Percentiles rank a stretch among this genome's conserved stretches.
Evolutionary conservation across 1,140 invertebrate genomes (phyloP).

Genomic region (Megalonaias nervosa): DNA sequence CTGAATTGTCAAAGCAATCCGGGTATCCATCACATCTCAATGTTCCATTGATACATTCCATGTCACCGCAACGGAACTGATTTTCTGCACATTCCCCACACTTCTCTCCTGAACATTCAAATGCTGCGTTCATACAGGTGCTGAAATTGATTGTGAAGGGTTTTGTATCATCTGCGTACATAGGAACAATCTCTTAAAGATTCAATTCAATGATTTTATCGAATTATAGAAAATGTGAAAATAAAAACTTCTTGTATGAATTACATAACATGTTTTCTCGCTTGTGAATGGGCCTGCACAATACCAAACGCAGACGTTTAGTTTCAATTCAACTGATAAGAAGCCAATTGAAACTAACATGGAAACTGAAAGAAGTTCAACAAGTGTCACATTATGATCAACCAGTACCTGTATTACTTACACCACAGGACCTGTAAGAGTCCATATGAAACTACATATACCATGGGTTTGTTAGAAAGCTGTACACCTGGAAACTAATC

Average conservation of each 20-base stretch:
- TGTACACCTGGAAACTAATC: too few species aligned
- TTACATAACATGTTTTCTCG: too few species aligned
- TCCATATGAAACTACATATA: too few species aligned
- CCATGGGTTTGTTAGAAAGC: too few species aligned
- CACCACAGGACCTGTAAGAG: too few species aligned
- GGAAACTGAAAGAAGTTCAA: too few species aligned
- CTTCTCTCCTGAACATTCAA: background rate
- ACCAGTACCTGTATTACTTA: too few species aligned
- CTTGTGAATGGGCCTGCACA: too few species aligned
- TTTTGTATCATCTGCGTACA: background rate
- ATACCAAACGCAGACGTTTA: too few species aligned
- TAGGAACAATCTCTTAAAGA: background rate
- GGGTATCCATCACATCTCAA: conserved; percentile 5
- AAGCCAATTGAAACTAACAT: too few species aligned
- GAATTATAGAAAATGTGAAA: background rate
- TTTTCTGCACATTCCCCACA: background rate
- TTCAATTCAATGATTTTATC: background rate
- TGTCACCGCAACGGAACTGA: conserved; percentile 1
- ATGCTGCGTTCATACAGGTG: background rate
- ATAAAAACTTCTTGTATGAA: background rate
- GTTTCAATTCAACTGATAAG: too few species aligned
- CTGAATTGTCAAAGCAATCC: conserved; percentile 9
- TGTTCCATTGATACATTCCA: conserved; percentile 7
- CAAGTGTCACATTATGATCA: too few species aligned
- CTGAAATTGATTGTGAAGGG: background rate